phyloP scores from a whole-genome alignment of 2,797 vertebrate genomes.

The Microtus obscurus region DNA sequence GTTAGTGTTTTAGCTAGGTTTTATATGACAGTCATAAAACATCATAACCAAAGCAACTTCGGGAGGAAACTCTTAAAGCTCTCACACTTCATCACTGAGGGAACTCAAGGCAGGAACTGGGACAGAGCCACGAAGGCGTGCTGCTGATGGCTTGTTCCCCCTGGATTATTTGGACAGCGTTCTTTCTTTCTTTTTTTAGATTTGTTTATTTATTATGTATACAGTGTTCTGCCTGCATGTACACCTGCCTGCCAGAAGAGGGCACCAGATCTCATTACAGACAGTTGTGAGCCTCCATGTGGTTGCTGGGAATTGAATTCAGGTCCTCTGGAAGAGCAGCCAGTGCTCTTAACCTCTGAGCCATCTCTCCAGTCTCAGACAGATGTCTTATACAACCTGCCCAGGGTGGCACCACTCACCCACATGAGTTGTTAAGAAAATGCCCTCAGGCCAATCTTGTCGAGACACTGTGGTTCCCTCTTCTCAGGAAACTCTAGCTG shows the following conservation, averaged over 20 bases:
- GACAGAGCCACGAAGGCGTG: background rate
- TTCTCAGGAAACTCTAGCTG: background rate
- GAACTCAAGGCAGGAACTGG: background rate
- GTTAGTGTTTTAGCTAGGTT: background rate
- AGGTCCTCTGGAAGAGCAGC: no score
- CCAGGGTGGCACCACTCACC: background rate
- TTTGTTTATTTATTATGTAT: no score
- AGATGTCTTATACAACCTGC: background rate
- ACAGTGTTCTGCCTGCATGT: no score
- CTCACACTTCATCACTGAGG: background rate
- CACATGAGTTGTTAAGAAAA: background rate
- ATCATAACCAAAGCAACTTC: background rate
- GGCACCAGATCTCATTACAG: no score
- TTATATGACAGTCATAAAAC: background rate
- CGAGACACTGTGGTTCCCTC: background rate
- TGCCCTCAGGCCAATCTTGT: background rate
- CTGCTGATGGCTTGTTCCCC: background rate
- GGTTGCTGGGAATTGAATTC: no score
- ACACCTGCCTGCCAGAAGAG: no score
- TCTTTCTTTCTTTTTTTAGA: background rate
- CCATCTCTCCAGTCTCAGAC: no score
- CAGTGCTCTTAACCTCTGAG: no score
- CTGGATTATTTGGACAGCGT: background rate
- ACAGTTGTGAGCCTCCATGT: no score
- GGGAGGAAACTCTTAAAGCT: background rate